Evolutionary conservation across 2,888 invertebrate species (phyloP).

Genomic region (Phoenoteleia sp.): DNA sequence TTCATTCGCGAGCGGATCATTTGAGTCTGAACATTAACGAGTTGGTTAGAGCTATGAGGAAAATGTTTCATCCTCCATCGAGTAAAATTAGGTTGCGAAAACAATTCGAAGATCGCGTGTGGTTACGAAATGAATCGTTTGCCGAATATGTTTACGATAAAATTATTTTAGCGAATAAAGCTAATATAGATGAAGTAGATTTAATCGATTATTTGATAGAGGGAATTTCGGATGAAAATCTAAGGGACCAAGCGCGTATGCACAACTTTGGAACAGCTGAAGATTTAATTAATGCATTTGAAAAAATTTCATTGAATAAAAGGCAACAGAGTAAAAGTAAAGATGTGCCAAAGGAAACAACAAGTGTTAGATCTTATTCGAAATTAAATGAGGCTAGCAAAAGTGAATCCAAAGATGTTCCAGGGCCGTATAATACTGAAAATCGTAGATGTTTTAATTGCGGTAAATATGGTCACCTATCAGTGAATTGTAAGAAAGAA

Average conservation of each 20-base stretch:
- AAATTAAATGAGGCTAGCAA: not conserved
- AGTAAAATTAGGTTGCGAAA: conserved; percentile 41
- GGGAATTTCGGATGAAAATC: conserved; percentile 24
- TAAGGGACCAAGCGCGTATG: conserved; percentile 38
- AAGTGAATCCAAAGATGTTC: conserved; percentile 14
- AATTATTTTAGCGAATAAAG: conserved; percentile 42
- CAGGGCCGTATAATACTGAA: not conserved
- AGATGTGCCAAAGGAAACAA: not conserved
- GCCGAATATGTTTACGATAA: conserved; percentile 41
- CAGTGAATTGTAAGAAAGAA: not conserved
- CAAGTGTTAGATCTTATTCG: not conserved
- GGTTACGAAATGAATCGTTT: conserved; percentile 22
- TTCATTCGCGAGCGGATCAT: conserved; percentile 32
- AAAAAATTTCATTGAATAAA: conserved; percentile 23
- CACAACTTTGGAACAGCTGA: conserved; percentile 23
- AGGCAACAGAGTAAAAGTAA: not conserved
- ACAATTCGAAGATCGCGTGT: conserved; percentile 39
- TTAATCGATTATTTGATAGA: conserved; percentile 32
- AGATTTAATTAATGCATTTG: conserved; percentile 35
- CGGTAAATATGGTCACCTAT: conserved; percentile 3
- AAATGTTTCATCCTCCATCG: conserved; percentile 14
- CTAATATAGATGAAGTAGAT: conserved; percentile 20
- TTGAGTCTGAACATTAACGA: conserved; percentile 12
- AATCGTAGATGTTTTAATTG: conserved; percentile 12
- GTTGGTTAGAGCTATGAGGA: conserved; percentile 18